A percentile compares a stretch with the other conserved stretches of the same genome.
phyloP scores from a whole-genome alignment of 1,140 invertebrate species.

The Parasteatoda tepidariorum region DNA sequence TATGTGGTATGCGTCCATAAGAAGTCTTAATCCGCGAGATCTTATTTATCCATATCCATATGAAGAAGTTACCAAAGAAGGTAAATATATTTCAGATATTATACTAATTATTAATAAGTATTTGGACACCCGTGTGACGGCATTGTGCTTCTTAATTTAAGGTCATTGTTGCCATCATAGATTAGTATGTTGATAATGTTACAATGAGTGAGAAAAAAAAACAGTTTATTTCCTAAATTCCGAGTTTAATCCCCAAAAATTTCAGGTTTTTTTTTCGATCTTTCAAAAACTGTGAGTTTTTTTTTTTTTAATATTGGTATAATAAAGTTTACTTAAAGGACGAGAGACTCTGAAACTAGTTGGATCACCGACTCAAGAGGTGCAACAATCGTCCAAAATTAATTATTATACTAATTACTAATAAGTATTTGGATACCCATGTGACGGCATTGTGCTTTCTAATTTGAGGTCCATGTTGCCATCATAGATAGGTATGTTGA shows the following conservation, averaged over 20 bases:
- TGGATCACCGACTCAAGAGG: no score
- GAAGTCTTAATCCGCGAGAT: slow-evolving; percentile 46
- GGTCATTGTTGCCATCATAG: neutral
- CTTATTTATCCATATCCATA: slow-evolving; percentile 35
- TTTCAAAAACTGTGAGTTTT: no score
- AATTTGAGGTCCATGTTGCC: neutral
- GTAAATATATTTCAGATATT: slow-evolving; percentile 2
- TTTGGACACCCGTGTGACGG: neutral
- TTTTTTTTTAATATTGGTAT: no score
- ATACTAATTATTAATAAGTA: no score
- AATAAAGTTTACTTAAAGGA: no score
- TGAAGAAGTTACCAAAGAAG: slow-evolving; percentile 57
- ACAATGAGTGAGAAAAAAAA: neutral
- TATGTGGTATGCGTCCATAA: slow-evolving; percentile 51
- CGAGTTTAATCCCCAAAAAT: no score
- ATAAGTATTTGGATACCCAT: no score
- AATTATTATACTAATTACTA: no score
- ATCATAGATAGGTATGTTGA: neutral
- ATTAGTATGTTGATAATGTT: neutral
- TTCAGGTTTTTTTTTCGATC: no score
- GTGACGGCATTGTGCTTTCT: neutral
- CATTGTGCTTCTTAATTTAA: neutral
- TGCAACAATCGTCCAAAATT: no score
- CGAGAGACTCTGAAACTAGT: no score
- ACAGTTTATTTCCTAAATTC: no score